Percentiles rank a stretch among this genome's conserved stretches.
phyloP scores from a whole-genome alignment of 2,888 invertebrate genomes.

The Drosophila meridiana region DNA sequence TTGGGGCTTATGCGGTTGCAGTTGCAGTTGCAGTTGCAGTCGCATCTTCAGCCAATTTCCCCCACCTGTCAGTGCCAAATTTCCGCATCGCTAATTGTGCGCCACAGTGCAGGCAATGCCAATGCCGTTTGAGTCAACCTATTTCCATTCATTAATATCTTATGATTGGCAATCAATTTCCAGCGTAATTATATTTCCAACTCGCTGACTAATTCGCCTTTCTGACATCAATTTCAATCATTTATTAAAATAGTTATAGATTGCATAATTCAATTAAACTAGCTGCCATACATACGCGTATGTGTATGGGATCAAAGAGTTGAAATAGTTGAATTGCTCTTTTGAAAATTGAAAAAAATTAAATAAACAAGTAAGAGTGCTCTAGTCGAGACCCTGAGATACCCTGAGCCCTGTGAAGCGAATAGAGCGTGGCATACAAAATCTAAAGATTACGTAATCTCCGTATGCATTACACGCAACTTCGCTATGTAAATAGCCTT shows the following conservation, averaged over 20 bases:
- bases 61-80: slow-evolving; percentile 44
- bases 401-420: no score
- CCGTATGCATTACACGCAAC: no score
- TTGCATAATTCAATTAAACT: background rate
- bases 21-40: background rate
- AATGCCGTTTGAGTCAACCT: slow-evolving; percentile 26
- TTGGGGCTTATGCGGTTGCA: background rate
- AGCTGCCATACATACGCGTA: background rate
- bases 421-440: no score
- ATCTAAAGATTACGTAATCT: no score
- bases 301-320: background rate
- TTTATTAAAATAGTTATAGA: background rate
- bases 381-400: no score
- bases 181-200: background rate
- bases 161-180: slow-evolving; percentile 1
- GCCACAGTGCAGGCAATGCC: slow-evolving; percentile 6
- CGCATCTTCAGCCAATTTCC: slow-evolving; percentile 55
- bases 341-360: no score
- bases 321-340: no score
- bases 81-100: slow-evolving; percentile 44
- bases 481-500: no score
- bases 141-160: slow-evolving; percentile 5
- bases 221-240: background rate
- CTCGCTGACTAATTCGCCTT: background rate
- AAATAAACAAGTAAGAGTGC: no score